Conservation (phyloP, 30 jellyfish, hydroid and myxozoan genomes). For the Mastigias papua region DNA sequence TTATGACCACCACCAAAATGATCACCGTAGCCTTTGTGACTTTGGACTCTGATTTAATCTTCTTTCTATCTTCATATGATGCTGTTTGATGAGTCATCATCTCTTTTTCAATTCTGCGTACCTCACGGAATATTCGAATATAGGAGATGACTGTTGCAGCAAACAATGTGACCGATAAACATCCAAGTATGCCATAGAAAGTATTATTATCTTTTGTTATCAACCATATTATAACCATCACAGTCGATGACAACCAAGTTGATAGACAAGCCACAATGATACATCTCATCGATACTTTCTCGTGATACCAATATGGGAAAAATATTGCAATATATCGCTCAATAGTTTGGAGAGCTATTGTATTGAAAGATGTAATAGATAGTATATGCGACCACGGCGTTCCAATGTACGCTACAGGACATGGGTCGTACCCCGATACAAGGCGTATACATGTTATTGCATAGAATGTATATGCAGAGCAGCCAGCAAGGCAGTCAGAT, state of each 20-base stretch:
- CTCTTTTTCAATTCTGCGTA: constrained; percentile 47
- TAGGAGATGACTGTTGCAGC: constrained; percentile 17
- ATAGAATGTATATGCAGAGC: constrained; percentile 31
- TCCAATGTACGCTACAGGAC: constrained; percentile 62
- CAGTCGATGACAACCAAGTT: neutral
- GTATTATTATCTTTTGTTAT: constrained; percentile 35
- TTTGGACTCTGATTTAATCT: constrained; percentile 52
- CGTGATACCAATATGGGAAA: constrained; percentile 69
- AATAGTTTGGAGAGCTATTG: constrained; percentile 48
- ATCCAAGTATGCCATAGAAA: constrained; percentile 28
- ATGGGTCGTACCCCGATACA: constrained; percentile 43
- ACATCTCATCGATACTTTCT: constrained; percentile 2
- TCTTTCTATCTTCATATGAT: constrained; percentile 33
- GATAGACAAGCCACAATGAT: constrained; percentile 8
- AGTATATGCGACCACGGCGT: constrained; percentile 42
- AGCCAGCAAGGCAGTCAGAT: constrained; percentile 56
- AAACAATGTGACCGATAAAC: constrained; percentile 4
- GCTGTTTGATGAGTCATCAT: constrained; percentile 43
- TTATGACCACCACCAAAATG: constrained; percentile 17
- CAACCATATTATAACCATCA: constrained; percentile 19
- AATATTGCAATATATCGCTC: constrained; percentile 62
- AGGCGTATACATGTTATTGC: constrained; percentile 24
- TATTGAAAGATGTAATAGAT: constrained; percentile 34
- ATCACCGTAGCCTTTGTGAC: constrained; percentile 69
- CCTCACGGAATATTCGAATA: constrained; percentile 39